These are phyloP conservation scores for Cyclina sinensis DNA, from an alignment of 1,140 invertebrate genomes.

Conservation along the genomic window DNA sequence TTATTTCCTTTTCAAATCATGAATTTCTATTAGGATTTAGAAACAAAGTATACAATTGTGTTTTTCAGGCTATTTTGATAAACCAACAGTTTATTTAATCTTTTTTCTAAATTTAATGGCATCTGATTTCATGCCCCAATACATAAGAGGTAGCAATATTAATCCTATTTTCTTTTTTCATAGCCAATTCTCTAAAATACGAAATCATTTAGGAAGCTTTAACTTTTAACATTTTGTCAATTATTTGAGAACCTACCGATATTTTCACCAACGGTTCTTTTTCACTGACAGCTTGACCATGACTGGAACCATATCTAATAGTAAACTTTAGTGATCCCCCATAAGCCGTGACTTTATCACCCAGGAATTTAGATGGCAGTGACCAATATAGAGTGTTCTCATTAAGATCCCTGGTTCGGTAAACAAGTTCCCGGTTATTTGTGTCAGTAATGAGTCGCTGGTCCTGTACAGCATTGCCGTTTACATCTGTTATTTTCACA, in stretches of 20 bases:
- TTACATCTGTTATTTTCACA: slow-evolving; percentile 77
- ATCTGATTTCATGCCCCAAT: no score
- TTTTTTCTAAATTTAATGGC: no score
- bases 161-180: background rate
- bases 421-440: slow-evolving; percentile 89
- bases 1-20: no score
- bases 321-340: slow-evolving; percentile 95
- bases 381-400: slow-evolving; percentile 92
- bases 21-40: no score
- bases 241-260: slow-evolving; percentile 84
- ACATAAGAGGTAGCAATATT: background rate
- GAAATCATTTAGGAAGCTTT: no score
- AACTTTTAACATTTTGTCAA: background rate
- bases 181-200: background rate
- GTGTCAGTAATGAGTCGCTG: slow-evolving; percentile 76
- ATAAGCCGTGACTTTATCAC: slow-evolving; percentile 95
- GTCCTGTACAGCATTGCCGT: slow-evolving; percentile 53
- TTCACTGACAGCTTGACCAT: slow-evolving; percentile 67
- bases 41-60: no score
- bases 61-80: no score
- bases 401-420: slow-evolving; percentile 89
- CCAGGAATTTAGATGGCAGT: slow-evolving; percentile 93
- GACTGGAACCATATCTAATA: slow-evolving; percentile 89
- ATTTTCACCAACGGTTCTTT: slow-evolving; percentile 94
- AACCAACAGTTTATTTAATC: no score